Percentiles rank a stretch among this genome's conserved stretches.
Conservation (phyloP, 92 coral and sea anemone genomes). For the Bergia sp. region DNA sequence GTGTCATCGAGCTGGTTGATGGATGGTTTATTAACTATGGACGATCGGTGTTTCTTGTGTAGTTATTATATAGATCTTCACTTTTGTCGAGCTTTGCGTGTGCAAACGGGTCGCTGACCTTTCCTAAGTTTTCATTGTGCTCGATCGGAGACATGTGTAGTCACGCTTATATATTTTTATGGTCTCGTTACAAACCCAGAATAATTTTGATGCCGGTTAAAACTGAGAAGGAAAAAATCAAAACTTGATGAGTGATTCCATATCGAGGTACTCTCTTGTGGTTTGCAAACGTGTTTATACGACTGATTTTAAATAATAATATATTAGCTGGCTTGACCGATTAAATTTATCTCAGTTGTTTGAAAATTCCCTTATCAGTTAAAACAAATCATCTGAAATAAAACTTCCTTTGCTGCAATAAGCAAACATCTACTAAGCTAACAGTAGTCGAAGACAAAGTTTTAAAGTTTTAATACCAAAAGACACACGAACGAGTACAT, state of each 20-base stretch:
- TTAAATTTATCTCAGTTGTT: not conserved
- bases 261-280: not conserved
- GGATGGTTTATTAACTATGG: not conserved
- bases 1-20: not conserved
- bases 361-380: slow-evolving; percentile 1
- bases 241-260: not conserved
- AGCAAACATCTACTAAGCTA: not conserved
- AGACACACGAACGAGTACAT: not conserved
- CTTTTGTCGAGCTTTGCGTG: not conserved
- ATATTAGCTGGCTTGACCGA: slow-evolving; percentile 16
- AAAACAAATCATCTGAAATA: not conserved
- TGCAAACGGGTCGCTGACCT: slow-evolving; percentile 11
- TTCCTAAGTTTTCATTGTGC: not conserved
- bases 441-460: not conserved
- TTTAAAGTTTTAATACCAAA: not conserved
- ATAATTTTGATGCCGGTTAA: not conserved
- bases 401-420: not conserved
- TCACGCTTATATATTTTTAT: slow-evolving; percentile 3
- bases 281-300: not conserved
- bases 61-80: not conserved
- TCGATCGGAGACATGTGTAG: not conserved
- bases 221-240: not conserved
- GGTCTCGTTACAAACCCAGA: not conserved
- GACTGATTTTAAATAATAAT: not conserved
- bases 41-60: not conserved